These are phyloP conservation scores for Genyomyrus donnyi DNA, from an alignment of 2,113 vertebrate species.

Conservation along the genomic window DNA sequence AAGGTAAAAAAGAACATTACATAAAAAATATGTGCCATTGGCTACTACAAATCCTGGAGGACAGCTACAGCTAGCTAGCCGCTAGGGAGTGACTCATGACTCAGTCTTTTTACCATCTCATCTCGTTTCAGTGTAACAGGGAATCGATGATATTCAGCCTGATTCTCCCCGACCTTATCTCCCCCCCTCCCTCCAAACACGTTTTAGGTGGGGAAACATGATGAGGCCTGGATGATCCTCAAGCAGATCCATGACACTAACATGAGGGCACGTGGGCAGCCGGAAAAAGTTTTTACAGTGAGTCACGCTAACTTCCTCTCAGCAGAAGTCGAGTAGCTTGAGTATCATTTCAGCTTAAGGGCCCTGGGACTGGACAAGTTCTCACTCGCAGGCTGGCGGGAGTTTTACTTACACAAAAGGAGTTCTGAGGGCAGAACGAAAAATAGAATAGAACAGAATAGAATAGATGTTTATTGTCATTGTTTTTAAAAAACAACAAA, in stretches of 20 bases:
- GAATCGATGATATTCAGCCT: not conserved
- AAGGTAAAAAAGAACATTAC: not conserved
- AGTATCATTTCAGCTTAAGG: not conserved
- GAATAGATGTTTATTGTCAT: no score
- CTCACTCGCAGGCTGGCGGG: not conserved
- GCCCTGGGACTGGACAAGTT: not conserved
- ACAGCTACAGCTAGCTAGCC: slow-evolving; percentile 25
- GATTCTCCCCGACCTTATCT: not conserved
- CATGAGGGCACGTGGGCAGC: slow-evolving; percentile 93
- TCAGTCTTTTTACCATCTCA: slow-evolving; percentile 23
- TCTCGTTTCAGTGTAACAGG: slow-evolving; percentile 8
- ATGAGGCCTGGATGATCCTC: slow-evolving; percentile 99
- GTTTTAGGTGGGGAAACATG: slow-evolving; percentile 79
- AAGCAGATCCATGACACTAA: slow-evolving; percentile 98
- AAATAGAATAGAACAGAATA: not conserved
- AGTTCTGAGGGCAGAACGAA: not conserved
- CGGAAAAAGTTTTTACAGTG: slow-evolving; percentile 98
- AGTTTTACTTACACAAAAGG: not conserved
- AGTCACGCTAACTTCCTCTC: slow-evolving; percentile 47
- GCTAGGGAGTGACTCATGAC: slow-evolving; percentile 48
- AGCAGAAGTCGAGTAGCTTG: slow-evolving; percentile 49
- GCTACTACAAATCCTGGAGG: not conserved
- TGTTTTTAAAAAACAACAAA: no score
- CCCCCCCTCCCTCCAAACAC: not conserved
- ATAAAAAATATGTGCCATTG: not conserved